These are phyloP conservation scores for Drosophila pruinosa DNA, from an alignment of 1,140 invertebrate species.

Conservation along the genomic window DNA sequence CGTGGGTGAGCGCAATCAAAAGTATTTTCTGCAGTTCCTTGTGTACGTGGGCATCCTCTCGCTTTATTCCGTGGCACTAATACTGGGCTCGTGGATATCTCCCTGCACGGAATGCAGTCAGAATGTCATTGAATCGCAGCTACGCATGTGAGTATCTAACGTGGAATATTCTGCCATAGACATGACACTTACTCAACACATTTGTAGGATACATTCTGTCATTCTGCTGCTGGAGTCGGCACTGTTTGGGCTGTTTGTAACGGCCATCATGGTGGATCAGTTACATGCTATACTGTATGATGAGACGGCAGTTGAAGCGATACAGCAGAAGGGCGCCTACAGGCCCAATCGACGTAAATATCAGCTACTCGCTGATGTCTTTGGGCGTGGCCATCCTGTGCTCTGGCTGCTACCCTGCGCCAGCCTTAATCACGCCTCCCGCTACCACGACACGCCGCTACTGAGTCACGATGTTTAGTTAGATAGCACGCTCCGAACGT, in stretches of 20 bases:
- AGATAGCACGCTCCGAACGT: neutral
- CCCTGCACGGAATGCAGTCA: conserved; percentile 89
- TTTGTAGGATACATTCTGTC: conserved; percentile 90
- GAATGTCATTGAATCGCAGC: conserved; percentile 88
- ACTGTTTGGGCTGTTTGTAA: conserved; percentile 94
- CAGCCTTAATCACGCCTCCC: conserved; percentile 83
- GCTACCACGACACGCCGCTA: conserved; percentile 84
- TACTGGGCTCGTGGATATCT: conserved; percentile 89
- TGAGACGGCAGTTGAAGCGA: conserved; percentile 88
- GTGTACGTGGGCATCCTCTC: conserved; percentile 89
- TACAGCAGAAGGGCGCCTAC: conserved; percentile 88
- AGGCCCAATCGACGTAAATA: conserved; percentile 87
- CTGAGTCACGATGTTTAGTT: conserved; percentile 85
- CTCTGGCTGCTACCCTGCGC: conserved; percentile 88
- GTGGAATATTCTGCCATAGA: neutral
- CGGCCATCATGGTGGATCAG: conserved; percentile 95
- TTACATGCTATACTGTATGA: conserved; percentile 92
- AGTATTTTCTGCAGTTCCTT: conserved; percentile 96
- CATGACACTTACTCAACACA: neutral
- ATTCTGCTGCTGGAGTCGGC: conserved; percentile 92
- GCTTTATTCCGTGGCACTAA: conserved; percentile 88
- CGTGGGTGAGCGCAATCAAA: conserved; percentile 96
- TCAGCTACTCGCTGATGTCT: conserved; percentile 90
- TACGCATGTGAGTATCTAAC: conserved; percentile 88
- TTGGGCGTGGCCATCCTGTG: conserved; percentile 88